Conservation (phyloP, 2,888 invertebrate genomes). For the Tubiluchus corallicola region DNA sequence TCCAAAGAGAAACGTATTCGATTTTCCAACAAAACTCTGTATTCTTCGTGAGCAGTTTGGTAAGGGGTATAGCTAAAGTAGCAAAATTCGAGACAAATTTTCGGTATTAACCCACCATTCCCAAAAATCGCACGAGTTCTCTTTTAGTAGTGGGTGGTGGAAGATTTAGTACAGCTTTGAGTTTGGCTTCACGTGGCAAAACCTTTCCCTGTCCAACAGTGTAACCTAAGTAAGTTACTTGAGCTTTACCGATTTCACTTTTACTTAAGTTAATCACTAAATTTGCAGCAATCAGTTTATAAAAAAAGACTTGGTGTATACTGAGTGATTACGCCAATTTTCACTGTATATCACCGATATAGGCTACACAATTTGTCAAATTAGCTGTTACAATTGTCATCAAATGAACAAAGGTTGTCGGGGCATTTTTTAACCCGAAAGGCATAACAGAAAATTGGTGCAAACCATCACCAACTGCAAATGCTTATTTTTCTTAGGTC, state of each 20-base stretch:
- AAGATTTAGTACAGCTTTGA: conserved; percentile 7
- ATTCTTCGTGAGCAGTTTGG: conserved; percentile 9
- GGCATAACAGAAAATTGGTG: conserved; percentile 15
- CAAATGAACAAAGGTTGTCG: conserved; percentile 14
- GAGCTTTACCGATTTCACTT: conserved; percentile 11
- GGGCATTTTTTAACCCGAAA: conserved; percentile 15
- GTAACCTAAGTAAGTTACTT: conserved; percentile 14
- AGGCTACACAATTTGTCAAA: background rate
- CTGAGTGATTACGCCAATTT: background rate
- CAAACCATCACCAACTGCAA: conserved; percentile 13
- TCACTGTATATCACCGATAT: conserved; percentile 3
- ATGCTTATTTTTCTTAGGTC: conserved; percentile 15
- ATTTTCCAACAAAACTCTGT: too few species aligned
- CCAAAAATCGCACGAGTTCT: conserved; percentile 10
- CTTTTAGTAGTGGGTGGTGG: conserved; percentile 6
- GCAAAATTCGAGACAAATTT: conserved; percentile 8
- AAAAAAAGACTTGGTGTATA: background rate
- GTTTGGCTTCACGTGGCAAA: conserved; percentile 9
- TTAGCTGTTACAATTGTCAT: conserved; percentile 10
- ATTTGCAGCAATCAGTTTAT: background rate
- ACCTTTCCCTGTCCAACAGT: conserved; percentile 10
- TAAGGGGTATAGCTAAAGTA: conserved; percentile 5
- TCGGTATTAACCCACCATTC: conserved; percentile 9
- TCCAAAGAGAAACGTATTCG: too few species aligned
- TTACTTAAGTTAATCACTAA: conserved; percentile 8